Conservation (phyloP, 2,113 vertebrate species). For the Larimichthys polyactis region DNA sequence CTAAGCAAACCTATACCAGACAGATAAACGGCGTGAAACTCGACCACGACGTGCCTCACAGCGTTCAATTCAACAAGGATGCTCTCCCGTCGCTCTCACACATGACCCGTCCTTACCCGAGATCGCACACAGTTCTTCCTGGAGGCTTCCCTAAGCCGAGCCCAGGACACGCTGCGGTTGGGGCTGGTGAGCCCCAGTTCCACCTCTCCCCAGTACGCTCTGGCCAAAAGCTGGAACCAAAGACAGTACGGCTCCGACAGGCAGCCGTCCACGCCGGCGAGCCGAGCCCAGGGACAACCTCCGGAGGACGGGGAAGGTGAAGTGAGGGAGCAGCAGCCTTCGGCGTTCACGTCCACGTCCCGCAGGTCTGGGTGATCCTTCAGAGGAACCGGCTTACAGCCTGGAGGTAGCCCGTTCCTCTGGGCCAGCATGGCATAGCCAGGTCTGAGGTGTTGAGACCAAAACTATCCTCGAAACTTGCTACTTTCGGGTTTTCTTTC, state of each 20-base stretch:
- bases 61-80: constrained; percentile 12
- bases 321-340: constrained; percentile 73
- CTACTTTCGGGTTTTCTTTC: background rate
- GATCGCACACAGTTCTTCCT: constrained; percentile 75
- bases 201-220: constrained; percentile 82
- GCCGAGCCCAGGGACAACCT: constrained; percentile 80
- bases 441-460: constrained; percentile 34
- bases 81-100: constrained; percentile 16
- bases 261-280: constrained; percentile 81
- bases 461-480: constrained; percentile 13
- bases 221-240: constrained; percentile 83
- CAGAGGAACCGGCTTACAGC: constrained; percentile 66
- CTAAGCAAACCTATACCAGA: constrained; percentile 65
- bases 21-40: constrained; percentile 5
- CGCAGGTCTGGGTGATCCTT: constrained; percentile 67
- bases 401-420: constrained; percentile 75
- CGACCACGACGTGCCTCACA: background rate
- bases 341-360: constrained; percentile 62
- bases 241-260: constrained; percentile 83
- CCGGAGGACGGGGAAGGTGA: constrained; percentile 56
- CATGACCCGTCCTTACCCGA: constrained; percentile 70
- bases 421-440: constrained; percentile 83
- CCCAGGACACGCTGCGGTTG: constrained; percentile 75
- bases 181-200: constrained; percentile 77
- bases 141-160: constrained; percentile 74